Base-by-base conservation (phyloP, 2,888 invertebrate species). In the Loripinus fragilis region DNA sequence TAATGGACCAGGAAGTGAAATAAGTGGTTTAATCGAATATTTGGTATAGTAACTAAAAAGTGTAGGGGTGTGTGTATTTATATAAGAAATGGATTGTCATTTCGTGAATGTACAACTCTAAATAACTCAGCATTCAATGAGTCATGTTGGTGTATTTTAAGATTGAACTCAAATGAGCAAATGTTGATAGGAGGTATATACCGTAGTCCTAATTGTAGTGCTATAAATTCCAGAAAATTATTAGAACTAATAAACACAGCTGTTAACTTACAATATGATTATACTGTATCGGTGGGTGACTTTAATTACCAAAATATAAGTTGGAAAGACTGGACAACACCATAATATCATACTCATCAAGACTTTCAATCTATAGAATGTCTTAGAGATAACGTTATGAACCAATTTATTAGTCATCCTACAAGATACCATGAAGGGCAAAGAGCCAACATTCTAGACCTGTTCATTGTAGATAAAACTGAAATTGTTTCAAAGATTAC, bases 251-350 rank as follows among this genome's bases (percentile, higher is more conserved):
- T 64, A 10, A 25, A 35, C 23, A 12, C 25, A 23, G 66, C 66
- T 3, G n/a, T 66, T 7, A 35, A n/a, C 10, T n/a, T 33, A 8
- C 8, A 8, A 8, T 66, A 35, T 35, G 38, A 35, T 23, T 20
- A 55, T 30, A 35, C 52, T 2, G 23, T 68, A 12, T 5, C 20
- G 8, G 45, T 68, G 8, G 68, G 68, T 10, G 45, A 68, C 25
- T 68, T 68, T 45, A 68, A 68, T 45, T 68, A 25, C n/a, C 68
- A 42, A 45, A 28, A 7, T 23, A 45, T 68, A 23, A 5, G 2
- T n/a, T 68, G 68, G 68, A 23, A 68, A 2, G 45, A 68, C 45
- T 68, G 68, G 68, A 20, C 68, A 23, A 68, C 68, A 42, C 52
- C 52, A 10, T 10, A 28, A 28, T 12, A 38, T 45, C 8, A 20